Base-by-base conservation (phyloP, 2,797 vertebrate genomes). In the Scolopax bukidnonensis region DNA sequence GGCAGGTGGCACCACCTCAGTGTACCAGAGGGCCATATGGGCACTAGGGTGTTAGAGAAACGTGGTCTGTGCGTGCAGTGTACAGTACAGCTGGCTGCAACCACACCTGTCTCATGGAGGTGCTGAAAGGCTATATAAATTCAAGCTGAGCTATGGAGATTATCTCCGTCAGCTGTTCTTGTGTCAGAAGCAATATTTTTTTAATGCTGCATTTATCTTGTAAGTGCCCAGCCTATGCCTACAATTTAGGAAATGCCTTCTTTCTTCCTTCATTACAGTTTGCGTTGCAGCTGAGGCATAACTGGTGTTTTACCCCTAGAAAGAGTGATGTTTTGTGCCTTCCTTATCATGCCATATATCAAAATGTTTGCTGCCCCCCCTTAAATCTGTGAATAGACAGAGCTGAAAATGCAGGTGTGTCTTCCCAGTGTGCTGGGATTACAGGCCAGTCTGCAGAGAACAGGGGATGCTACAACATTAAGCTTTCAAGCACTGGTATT, bases 21-120 rank as follows among this genome's bases (percentile, higher is more conserved):
- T 94, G 89, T 85, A 80, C 95, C 80, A 48, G n/a, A 20, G 87
- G 87, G 86, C 95, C 95, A 85, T 95, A 90, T 92, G 94, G 93
- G 56, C 84, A 50, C 54, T 83, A 7, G 9, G 89, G 41, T 64
- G 41, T 61, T 43, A 43, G 86, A 73, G 82, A 81, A 95, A 45
- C 68, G 69, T 84, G 56, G 11, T 77, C 68, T 81, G 78, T 77
- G 88, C 36, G 4, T 51, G 88, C 75, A 14, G 40, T 70, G 40
- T 70, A 84, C 88, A 89, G 90, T 77, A 84, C 90, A 95, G 90
- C 94, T 95, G 95, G 84, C 86, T 92, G 84, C 78, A 65, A 59
- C 93, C 94, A 90, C 90, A 95, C 93, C 90, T 95, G 93, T 81
- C 90, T 89, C 65, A 90, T 63, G 48, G 92, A 89, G 81, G 54